phyloP scores from a whole-genome alignment of 2,797 vertebrate species.

The Dallia pectoralis region DNA sequence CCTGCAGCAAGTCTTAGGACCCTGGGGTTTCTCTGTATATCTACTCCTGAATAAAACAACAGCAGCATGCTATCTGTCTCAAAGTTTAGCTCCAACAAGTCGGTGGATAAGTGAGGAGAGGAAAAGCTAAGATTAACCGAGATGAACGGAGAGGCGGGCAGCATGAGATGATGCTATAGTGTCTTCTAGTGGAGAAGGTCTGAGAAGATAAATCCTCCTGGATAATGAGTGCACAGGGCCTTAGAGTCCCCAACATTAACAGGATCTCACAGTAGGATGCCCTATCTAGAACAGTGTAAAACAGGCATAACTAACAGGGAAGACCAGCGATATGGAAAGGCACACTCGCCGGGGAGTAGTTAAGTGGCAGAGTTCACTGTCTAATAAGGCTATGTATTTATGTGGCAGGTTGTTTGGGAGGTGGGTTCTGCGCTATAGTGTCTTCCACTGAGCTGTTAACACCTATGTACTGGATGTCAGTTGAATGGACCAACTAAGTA shows the following conservation, averaged over 20 bases:
- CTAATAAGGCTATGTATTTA: neutral
- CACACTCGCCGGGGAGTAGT: no score
- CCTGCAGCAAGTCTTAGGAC: no score
- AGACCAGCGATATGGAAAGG: neutral
- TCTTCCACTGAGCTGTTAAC: neutral
- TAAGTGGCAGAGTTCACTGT: neutral
- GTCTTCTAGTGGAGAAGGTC: no score
- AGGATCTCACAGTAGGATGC: neutral
- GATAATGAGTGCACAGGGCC: constrained; percentile 5
- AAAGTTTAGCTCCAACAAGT: neutral
- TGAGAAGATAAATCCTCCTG: neutral
- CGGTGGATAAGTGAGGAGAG: neutral
- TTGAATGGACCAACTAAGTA: neutral
- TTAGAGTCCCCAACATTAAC: neutral
- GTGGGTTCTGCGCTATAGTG: neutral
- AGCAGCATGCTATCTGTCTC: no score
- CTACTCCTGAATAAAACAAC: no score
- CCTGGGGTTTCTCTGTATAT: no score
- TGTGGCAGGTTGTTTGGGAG: neutral
- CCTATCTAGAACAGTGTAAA: constrained; percentile 9
- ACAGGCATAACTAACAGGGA: neutral
- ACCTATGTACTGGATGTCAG: neutral
- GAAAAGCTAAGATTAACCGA: neutral
- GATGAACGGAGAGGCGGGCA: neutral
- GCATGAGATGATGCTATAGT: neutral